Conservation (phyloP, 2,797 vertebrate genomes). For the Schizopygopsis pylzovi region DNA sequence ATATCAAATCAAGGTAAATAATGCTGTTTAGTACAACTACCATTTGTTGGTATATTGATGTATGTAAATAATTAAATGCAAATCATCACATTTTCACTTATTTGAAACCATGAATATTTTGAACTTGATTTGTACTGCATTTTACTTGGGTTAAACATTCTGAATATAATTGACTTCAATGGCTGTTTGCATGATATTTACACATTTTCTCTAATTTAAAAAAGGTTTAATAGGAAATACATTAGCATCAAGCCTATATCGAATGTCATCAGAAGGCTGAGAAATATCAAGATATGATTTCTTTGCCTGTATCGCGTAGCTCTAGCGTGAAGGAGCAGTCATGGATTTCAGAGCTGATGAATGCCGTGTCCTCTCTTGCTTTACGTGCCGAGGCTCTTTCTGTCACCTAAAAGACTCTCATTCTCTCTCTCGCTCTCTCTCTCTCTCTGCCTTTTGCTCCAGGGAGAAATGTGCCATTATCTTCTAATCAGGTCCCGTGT, state of each 20-base stretch:
- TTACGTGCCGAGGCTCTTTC: conserved; percentile 67
- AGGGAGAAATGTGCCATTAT: conserved; percentile 67
- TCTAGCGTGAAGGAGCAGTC: conserved; percentile 19
- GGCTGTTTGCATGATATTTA: background rate
- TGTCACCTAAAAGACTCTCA: conserved; percentile 32
- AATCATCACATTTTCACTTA: background rate
- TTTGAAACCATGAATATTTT: background rate
- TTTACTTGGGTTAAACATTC: background rate
- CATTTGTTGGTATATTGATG: background rate
- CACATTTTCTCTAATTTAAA: background rate
- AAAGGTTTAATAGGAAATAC: background rate
- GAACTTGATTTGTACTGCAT: background rate
- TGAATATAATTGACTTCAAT: background rate
- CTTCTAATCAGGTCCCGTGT: conserved; percentile 71
- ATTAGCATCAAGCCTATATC: background rate
- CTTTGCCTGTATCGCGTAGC: background rate
- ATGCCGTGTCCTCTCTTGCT: conserved; percentile 55
- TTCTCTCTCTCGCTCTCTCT: conserved; percentile 55
- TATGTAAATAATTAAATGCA: background rate
- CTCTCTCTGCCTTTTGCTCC: conserved; percentile 41
- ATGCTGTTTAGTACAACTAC: background rate
- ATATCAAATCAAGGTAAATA: background rate
- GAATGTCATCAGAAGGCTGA: background rate
- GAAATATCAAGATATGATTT: background rate
- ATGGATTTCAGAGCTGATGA: conserved; percentile 33